phyloP scores from a whole-genome alignment of 2,888 invertebrate genomes.

The Cenopis cana region DNA sequence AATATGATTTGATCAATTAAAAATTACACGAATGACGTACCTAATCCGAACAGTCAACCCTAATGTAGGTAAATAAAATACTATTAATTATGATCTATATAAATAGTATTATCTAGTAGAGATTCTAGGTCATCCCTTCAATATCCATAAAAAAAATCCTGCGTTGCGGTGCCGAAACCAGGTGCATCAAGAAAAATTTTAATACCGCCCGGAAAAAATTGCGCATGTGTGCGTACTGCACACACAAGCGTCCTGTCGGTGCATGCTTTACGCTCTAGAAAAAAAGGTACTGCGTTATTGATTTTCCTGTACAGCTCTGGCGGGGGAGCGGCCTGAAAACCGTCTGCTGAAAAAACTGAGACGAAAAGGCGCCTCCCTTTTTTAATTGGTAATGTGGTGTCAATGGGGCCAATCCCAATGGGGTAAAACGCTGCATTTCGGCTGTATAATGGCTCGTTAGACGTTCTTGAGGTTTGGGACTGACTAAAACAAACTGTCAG shows the following conservation, averaged over 20 bases:
- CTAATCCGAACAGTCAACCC: too few species aligned
- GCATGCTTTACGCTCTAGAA: constrained; percentile 84
- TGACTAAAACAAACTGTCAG: too few species aligned
- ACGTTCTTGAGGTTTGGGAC: background rate
- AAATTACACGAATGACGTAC: background rate
- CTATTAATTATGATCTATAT: background rate
- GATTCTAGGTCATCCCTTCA: background rate
- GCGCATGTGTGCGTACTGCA: constrained; percentile 74
- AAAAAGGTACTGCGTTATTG: constrained; percentile 86
- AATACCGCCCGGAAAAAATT: constrained; percentile 74
- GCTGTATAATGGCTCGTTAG: constrained; percentile 44
- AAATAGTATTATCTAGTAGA: background rate
- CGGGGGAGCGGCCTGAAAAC: constrained; percentile 82
- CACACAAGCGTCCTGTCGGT: constrained; percentile 70
- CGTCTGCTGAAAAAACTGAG: constrained; percentile 85
- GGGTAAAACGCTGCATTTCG: constrained; percentile 82
- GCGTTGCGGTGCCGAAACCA: constrained; percentile 65
- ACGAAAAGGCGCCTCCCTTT: constrained; percentile 84
- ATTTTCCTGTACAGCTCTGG: constrained; percentile 83
- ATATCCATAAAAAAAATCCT: background rate
- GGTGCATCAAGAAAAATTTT: constrained; percentile 68
- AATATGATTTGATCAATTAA: background rate
- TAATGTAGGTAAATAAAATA: too few species aligned
- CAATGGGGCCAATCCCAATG: constrained; percentile 85
- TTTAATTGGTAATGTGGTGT: constrained; percentile 85